Evolutionary conservation across 2,797 vertebrate genomes (phyloP).

Genomic region (Chaunax sp.): DNA sequence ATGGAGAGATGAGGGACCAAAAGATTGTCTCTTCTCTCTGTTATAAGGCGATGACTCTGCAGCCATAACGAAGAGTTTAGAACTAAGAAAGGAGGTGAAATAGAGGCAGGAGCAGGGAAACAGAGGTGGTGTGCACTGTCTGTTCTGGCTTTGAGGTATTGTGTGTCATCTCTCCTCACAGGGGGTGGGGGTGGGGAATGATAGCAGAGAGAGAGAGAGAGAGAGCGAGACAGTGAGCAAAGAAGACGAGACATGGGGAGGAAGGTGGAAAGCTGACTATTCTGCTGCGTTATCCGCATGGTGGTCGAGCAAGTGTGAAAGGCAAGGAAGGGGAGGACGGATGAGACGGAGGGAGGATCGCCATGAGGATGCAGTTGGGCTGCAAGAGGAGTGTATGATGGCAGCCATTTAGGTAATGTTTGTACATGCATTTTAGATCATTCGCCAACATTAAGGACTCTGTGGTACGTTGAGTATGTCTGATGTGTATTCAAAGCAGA

Average conservation of each 20-base stretch:
- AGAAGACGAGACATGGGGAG: slow-evolving; percentile 63
- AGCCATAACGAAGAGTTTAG: slow-evolving; percentile 41
- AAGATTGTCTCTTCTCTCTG: not conserved
- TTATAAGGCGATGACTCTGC: slow-evolving; percentile 46
- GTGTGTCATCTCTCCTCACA: slow-evolving; percentile 89
- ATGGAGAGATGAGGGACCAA: too few relatives aligned
- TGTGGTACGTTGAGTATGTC: slow-evolving; percentile 13
- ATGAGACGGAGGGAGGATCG: slow-evolving; percentile 41
- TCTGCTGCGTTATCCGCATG: slow-evolving; percentile 87
- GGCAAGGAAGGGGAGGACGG: slow-evolving; percentile 52
- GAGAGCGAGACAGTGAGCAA: slow-evolving; percentile 38
- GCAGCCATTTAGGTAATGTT: slow-evolving; percentile 61
- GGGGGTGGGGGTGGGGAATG: slow-evolving; percentile 44
- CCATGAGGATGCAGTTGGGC: slow-evolving; percentile 64
- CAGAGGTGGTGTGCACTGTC: slow-evolving; percentile 66
- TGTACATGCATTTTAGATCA: slow-evolving; percentile 1
- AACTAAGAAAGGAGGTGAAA: slow-evolving; percentile 66
- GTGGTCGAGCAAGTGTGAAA: slow-evolving; percentile 74
- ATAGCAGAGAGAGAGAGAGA: slow-evolving; percentile 6
- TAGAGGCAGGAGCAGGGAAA: too few relatives aligned
- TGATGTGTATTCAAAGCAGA: slow-evolving; percentile 31
- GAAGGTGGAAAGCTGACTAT: slow-evolving; percentile 82
- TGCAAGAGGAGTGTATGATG: slow-evolving; percentile 37
- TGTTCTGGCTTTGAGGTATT: slow-evolving; percentile 86
- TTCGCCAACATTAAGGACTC: slow-evolving; percentile 34